Evolutionary conservation across 1,140 invertebrate species (phyloP).

Genomic region (Melitaea cinxia): DNA sequence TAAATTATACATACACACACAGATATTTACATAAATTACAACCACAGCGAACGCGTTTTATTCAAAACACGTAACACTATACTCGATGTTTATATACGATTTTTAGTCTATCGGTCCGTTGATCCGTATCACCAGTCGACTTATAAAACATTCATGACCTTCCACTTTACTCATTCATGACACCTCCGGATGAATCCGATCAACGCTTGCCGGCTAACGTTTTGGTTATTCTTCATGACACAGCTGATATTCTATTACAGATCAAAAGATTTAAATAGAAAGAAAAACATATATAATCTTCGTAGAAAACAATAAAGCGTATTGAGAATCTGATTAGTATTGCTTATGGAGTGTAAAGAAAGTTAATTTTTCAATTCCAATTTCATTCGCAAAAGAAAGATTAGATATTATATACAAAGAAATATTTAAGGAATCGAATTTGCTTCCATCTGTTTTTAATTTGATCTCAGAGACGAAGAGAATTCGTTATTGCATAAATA

Average conservation of each 20-base stretch:
- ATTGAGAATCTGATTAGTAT: too few species aligned
- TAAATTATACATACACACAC: neutral
- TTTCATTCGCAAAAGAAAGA: neutral
- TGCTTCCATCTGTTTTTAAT: constrained; percentile 17
- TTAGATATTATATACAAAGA: neutral
- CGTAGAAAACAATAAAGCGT: too few species aligned
- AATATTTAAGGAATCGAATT: constrained; percentile 7
- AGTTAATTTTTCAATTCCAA: neutral
- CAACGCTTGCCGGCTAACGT: constrained; percentile 26
- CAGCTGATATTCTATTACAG: neutral
- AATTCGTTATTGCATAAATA: constrained; percentile 30
- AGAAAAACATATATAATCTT: neutral
- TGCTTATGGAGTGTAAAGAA: too few species aligned
- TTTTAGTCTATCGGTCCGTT: constrained; percentile 39
- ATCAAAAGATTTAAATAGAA: neutral
- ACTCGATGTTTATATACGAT: constrained; percentile 12
- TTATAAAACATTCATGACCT: constrained; percentile 71
- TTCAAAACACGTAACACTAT: neutral
- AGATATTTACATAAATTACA: neutral
- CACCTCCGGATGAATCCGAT: constrained; percentile 41
- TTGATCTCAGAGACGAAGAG: constrained; percentile 10
- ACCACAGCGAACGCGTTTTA: neutral
- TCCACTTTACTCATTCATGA: constrained; percentile 64
- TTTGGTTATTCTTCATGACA: constrained; percentile 32
- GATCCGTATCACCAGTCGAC: constrained; percentile 52